Evolutionary conservation across 2,888 invertebrate species (phyloP).

Genomic region (Campoplex nolae): DNA sequence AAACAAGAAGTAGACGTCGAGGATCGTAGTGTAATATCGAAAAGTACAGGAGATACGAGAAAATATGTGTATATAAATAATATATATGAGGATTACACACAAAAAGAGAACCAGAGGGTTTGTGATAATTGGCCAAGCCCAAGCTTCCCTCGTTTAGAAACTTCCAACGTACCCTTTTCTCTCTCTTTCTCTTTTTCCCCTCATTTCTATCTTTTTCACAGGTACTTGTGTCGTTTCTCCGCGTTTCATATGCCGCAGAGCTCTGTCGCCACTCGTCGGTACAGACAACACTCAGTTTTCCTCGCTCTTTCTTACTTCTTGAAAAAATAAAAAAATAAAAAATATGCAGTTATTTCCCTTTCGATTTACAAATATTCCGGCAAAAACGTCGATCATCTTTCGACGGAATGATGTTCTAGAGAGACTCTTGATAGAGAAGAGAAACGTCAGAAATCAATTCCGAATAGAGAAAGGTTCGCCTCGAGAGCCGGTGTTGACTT

Average conservation of each 20-base stretch:
- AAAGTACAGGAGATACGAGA: slow-evolving; percentile 12
- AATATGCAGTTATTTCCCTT: not conserved
- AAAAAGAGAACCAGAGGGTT: slow-evolving; percentile 51
- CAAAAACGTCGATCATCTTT: not conserved
- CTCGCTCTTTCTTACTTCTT: not conserved
- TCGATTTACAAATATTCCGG: not conserved
- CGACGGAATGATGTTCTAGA: not conserved
- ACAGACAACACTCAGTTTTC: not conserved
- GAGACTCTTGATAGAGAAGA: not conserved
- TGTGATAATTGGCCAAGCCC: slow-evolving; percentile 59
- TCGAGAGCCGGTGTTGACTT: slow-evolving; percentile 32
- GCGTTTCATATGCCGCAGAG: not conserved
- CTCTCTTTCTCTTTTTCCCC: not conserved
- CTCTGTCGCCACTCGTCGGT: not conserved
- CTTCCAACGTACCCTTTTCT: slow-evolving; percentile 20
- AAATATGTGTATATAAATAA: not conserved
- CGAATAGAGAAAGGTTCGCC: slow-evolving; percentile 13
- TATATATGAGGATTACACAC: not conserved
- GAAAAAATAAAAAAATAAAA: not conserved
- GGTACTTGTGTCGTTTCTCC: slow-evolving; percentile 11
- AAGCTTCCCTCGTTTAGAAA: slow-evolving; percentile 48
- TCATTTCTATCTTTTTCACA: slow-evolving; percentile 2
- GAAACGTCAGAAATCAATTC: slow-evolving; percentile 33
- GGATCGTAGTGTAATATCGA: slow-evolving; percentile 3
- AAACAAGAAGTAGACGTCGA: slow-evolving; percentile 46